A percentile compares a stretch with the other conserved stretches of the same genome.
Evolutionary conservation across 2,888 invertebrate species (phyloP).

Genomic region (Coenonympha glycerion): DNA sequence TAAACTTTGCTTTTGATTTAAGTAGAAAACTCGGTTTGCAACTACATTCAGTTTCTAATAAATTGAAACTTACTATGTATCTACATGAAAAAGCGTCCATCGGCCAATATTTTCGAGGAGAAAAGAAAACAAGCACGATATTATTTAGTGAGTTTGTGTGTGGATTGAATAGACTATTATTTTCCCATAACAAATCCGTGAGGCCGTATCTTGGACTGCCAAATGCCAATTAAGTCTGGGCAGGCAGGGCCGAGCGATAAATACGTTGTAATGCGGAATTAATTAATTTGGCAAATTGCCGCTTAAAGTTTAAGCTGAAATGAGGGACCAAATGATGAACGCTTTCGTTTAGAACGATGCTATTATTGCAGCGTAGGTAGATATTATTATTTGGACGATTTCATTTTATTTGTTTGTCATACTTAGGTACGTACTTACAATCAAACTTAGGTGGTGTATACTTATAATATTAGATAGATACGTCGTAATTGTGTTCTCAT

Average conservation of each 20-base stretch:
- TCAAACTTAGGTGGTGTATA: no score
- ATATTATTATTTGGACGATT: neutral
- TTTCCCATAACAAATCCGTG: neutral
- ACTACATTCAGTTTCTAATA: no score
- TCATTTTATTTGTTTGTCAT: no score
- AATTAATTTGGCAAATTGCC: conserved; percentile 22
- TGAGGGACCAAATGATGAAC: conserved; percentile 11
- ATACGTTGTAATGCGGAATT: conserved; percentile 19
- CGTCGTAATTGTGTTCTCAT: no score
- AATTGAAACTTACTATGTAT: no score
- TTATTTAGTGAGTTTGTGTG: neutral
- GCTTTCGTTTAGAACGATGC: conserved; percentile 1
- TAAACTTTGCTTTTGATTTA: neutral
- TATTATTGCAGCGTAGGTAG: neutral
- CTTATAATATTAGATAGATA: no score
- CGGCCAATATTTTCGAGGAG: no score
- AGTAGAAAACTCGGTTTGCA: neutral
- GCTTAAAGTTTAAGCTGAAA: conserved; percentile 16
- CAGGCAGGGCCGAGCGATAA: conserved; percentile 4
- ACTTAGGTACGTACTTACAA: no score
- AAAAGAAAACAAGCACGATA: no score
- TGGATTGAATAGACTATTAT: no score
- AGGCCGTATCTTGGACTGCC: neutral
- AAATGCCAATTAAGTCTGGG: conserved; percentile 5
- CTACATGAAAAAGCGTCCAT: no score